Evolutionary conservation across 2,888 invertebrate genomes (phyloP), one percentile per base, ranked within the genome.

Genomic region (Conops quadrifasciatus): DNA sequence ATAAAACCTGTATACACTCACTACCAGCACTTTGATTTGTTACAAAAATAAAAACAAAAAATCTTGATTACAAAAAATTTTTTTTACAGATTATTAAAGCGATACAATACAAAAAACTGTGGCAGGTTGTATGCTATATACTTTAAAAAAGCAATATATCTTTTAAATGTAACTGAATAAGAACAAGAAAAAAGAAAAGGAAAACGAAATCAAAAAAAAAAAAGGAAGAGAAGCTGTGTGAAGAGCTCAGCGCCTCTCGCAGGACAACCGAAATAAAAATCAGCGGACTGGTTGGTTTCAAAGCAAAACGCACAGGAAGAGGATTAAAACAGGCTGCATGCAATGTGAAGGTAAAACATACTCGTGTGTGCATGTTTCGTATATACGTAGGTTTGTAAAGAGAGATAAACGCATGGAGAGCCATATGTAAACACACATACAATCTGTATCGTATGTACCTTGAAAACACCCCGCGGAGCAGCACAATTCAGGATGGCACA

Each of bases 401-500:
- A 36, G 9, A 36, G 36, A 36, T 36, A 36, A 36, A 36, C 9
- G 36, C 9, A 36, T 36, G 9, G 4, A 36, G 9, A 36, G 36
- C 9, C 36, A 7, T 36, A 4, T 7, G 9, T 7, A 36, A 4
- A 36, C 36, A 36, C 36, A 9, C 36, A 36, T 36, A 36, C 36
- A 36, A n/a, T n/a, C 9, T 36, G 9, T 7, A 36, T 15, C 2
- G 36, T 19, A 49, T 13, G 26, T 15, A 21, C 36, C n/a, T 15
- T 9, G 9, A 19, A 53, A 51, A 30, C 36, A 51, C 36, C 47
- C 36, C 15, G 26, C 21, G 26, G 45, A 63, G 24, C 24, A 11
- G 26, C 19, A 64, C 51, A 53, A 36, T 26, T 19, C 53, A 53
- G 66, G 66, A 49, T 58, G 24, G 21, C 59, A 13, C 28, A 67